Percentiles rank a stretch among this genome's conserved stretches.
Conservation (phyloP, 92 coral and sea anemone genomes). For the Hydrozoanthus gracilis region DNA sequence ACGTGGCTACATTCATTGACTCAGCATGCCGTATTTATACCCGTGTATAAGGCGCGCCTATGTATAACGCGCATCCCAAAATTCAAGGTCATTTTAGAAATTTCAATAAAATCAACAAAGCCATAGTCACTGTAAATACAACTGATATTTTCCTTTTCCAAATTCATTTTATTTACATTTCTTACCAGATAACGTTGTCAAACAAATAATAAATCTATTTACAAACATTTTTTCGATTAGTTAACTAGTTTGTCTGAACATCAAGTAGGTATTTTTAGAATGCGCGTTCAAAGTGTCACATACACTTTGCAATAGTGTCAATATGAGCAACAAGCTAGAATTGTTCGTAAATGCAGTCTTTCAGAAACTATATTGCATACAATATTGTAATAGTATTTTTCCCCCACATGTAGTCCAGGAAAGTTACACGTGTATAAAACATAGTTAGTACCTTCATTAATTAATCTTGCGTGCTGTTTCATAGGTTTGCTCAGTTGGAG, state of each 20-base stretch:
- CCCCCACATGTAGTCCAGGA: too few relatives aligned
- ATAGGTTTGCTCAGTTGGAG: too few relatives aligned
- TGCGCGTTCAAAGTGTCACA: constrained; percentile 13
- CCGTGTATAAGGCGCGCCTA: too few relatives aligned
- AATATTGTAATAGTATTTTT: not conserved
- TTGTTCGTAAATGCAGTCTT: constrained; percentile 4
- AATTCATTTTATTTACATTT: not conserved
- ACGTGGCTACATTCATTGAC: too few relatives aligned
- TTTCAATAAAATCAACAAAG: not conserved
- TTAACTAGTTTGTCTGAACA: constrained; percentile 11
- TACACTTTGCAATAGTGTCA: constrained; percentile 23
- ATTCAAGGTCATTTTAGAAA: not conserved
- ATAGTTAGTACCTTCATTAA: too few relatives aligned
- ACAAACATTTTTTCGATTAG: constrained; percentile 2
- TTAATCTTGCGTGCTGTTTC: too few relatives aligned
- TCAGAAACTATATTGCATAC: constrained; percentile 22
- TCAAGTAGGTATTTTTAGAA: not conserved
- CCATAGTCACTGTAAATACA: not conserved
- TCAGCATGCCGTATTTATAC: too few relatives aligned
- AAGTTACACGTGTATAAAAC: too few relatives aligned
- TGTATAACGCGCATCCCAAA: not conserved
- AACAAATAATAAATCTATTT: constrained; percentile 12
- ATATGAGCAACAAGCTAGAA: constrained; percentile 9
- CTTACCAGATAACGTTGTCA: constrained; percentile 1
- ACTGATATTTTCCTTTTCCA: not conserved